Percentiles rank a stretch among this genome's conserved stretches.
Evolutionary conservation across 2,113 vertebrate species (phyloP).

Genomic region (Sinocyclocheilus anophthalmus): DNA sequence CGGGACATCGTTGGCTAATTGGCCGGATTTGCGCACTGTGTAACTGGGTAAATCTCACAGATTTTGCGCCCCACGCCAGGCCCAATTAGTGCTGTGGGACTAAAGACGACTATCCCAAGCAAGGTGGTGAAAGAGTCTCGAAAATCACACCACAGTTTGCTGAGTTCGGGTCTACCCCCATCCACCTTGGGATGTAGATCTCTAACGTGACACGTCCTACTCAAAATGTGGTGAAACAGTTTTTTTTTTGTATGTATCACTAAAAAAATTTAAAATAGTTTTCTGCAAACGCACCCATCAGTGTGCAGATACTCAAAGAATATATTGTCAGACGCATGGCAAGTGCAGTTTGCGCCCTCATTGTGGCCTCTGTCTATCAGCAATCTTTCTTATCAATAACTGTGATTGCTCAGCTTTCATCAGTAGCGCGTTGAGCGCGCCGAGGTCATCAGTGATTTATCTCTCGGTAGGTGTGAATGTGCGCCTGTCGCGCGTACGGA

Average conservation of each 20-base stretch:
- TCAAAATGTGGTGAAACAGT: not conserved
- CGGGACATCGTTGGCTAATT: slow-evolving; percentile 64
- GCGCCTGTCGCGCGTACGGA: not conserved
- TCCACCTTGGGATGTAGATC: not conserved
- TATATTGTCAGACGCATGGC: not conserved
- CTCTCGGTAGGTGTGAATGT: slow-evolving; percentile 25
- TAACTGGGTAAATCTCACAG: slow-evolving; percentile 40
- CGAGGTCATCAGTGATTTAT: slow-evolving; percentile 15
- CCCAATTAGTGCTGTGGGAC: slow-evolving; percentile 48
- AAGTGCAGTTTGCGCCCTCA: not conserved
- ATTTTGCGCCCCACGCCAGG: slow-evolving; percentile 48
- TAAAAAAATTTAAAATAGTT: too few relatives aligned
- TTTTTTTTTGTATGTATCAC: not conserved
- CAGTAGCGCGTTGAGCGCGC: not conserved
- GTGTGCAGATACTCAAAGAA: not conserved
- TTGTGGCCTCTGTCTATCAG: slow-evolving; percentile 6
- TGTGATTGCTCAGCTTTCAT: slow-evolving; percentile 32
- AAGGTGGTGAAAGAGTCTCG: slow-evolving; percentile 55
- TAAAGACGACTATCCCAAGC: slow-evolving; percentile 42
- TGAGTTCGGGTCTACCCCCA: slow-evolving; percentile 12
- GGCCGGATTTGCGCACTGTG: slow-evolving; percentile 60
- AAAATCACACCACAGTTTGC: slow-evolving; percentile 41
- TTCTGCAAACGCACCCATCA: not conserved
- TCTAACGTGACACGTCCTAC: not conserved
- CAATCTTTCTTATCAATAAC: slow-evolving; percentile 18